Evolutionary conservation across 2,797 vertebrate species (phyloP), one percentile per base, ranked within the genome.

Genomic region (Alosa sapidissima): DNA sequence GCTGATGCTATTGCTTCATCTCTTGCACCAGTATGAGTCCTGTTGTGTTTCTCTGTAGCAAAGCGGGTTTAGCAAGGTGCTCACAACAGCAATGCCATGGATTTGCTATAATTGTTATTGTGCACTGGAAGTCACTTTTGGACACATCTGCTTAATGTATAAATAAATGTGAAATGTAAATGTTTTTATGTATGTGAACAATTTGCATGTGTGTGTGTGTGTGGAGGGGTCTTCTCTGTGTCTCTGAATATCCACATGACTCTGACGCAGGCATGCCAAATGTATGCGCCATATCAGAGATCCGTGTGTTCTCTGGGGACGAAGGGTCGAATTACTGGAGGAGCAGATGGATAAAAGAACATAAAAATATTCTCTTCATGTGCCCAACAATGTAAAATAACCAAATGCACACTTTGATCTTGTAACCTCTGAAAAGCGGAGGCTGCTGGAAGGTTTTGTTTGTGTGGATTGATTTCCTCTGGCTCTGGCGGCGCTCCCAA

Each of bases 181-280:
- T 55, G 1, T 16, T 0, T 16, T 55, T 55, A 1, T 19, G 52
- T 55, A 16, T 58, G 55, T 58, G 19, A 51, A 11, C 10, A 49
- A 5, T 58, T 16, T 58, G 19, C 5, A 16, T 21, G 16, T 55
- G 52, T 54, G 52, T 55, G 52, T 55, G 52, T 54, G 52, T 54
- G 14, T 54, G 52, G 3, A 3, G 54, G 13, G 54, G 54, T 55
- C 41, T 41, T 41, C 60, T 65, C 60, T 65, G 60, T 28, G 9
- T 24, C 60, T 65, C 60, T 65, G 60, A 65, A 28, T 24, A 21
- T 62, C 21, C 58, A 24, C 58, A n/a, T 21, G 19, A 2, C n/a
- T 65, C n/a, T 65, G 60, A 65, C 60, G 60, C 60, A 62, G 58
- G 58, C 60, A 10, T 28, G 60, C n/a, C 60, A 65, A 65, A 65